phyloP scores from a whole-genome alignment of 1,140 invertebrate genomes.

The Papilio helenus region DNA sequence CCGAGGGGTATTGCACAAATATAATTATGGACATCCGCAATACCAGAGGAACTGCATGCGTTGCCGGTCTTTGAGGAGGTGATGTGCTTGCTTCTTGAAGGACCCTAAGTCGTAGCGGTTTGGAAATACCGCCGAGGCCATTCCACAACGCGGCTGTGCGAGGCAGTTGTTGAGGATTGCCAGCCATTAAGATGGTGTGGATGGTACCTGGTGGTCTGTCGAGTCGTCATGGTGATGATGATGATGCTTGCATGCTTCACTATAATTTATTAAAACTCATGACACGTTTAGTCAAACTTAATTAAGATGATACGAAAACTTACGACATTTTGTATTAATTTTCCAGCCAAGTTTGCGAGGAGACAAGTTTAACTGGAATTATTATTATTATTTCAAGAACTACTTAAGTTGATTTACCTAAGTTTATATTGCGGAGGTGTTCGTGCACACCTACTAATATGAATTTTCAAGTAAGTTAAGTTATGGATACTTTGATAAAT shows the following conservation, averaged over 20 bases:
- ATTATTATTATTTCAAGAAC: constrained; percentile 21
- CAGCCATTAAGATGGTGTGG: no score
- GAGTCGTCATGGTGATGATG: no score
- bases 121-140: no score
- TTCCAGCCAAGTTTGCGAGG: background rate
- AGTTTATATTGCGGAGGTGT: constrained; percentile 13
- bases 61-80: no score
- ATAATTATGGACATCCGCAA: no score
- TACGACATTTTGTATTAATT: constrained; percentile 9
- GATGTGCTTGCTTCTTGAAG: no score
- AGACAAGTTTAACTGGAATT: constrained; percentile 10
- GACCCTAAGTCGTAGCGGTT: no score
- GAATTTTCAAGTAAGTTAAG: background rate
- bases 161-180: no score
- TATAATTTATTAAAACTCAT: background rate
- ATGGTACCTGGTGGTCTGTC: no score
- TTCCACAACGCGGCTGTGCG: no score
- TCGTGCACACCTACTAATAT: background rate
- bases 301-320: background rate
- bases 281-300: background rate
- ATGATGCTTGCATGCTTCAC: no score
- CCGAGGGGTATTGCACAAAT: constrained; percentile 63
- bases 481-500: background rate
- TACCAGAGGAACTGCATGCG: no score
- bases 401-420: background rate